These are phyloP conservation scores for Acholoe squamosa DNA, from an alignment of 2,888 invertebrate species.

Conservation along the genomic window DNA sequence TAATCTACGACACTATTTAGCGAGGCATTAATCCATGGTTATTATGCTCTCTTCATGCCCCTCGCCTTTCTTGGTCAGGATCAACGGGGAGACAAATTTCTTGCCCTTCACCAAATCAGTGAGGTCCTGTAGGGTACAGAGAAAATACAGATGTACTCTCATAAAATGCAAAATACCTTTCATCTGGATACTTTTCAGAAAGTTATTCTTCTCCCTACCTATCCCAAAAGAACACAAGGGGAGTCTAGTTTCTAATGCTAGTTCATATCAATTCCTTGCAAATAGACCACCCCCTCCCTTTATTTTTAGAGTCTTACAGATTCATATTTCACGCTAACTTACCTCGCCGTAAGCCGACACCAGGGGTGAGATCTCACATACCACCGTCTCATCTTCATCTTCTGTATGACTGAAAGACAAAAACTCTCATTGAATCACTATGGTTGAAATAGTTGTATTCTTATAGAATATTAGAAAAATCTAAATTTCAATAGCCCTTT, in stretches of 20 bases:
- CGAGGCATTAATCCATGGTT: slow-evolving; percentile 6
- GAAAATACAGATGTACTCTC: neutral
- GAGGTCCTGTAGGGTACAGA: slow-evolving; percentile 85
- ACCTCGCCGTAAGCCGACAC: slow-evolving; percentile 95
- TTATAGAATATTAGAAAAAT: no score
- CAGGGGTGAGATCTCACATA: slow-evolving; percentile 95
- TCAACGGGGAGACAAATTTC: slow-evolving; percentile 87
- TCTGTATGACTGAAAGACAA: slow-evolving; percentile 80
- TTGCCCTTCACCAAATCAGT: slow-evolving; percentile 87
- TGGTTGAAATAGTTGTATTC: no score
- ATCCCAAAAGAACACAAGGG: no score
- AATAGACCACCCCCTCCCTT: no score
- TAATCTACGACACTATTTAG: neutral
- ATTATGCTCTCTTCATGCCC: neutral
- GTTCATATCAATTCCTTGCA: no score
- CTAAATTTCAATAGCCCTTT: no score
- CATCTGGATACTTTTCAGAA: no score
- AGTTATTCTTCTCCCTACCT: no score
- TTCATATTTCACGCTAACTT: slow-evolving; percentile 64
- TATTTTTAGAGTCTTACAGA: no score
- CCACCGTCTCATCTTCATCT: slow-evolving; percentile 82
- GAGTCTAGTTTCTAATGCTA: no score
- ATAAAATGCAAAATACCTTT: no score
- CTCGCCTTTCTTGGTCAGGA: slow-evolving; percentile 81
- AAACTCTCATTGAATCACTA: neutral